These are phyloP conservation scores for Sternotherus odoratus DNA, from an alignment of 2,797 vertebrate species.

Conservation along the genomic window DNA sequence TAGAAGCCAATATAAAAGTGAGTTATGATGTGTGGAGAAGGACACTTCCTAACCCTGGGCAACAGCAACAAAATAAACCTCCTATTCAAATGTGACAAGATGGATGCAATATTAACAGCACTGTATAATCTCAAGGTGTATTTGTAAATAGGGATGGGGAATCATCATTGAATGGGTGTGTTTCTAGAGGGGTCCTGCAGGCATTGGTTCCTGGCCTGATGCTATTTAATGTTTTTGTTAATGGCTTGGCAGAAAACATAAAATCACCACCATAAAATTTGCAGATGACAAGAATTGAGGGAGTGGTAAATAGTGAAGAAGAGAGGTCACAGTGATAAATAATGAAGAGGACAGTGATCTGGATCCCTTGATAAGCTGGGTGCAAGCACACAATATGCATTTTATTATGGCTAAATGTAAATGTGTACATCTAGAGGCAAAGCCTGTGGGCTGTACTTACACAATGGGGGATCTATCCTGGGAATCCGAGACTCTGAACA, in stretches of 20 bases:
- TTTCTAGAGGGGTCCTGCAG: not conserved
- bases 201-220: not conserved
- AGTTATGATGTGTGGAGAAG: slow-evolving; percentile 48
- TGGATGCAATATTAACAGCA: slow-evolving; percentile 20
- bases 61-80: slow-evolving; percentile 21
- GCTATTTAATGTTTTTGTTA: not conserved
- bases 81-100: not conserved
- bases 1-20: slow-evolving; percentile 34
- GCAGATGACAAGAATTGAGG: not conserved
- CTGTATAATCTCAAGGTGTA: not conserved
- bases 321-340: not conserved
- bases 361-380: not conserved
- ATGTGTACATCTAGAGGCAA: not conserved
- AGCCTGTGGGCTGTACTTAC: not conserved
- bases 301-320: not conserved
- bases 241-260: not conserved
- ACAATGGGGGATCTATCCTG: not conserved
- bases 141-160: not conserved
- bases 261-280: not conserved
- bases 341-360: not conserved
- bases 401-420: not conserved
- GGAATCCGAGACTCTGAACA: not conserved
- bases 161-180: not conserved
- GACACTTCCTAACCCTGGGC: slow-evolving; percentile 19
- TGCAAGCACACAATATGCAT: not conserved